A percentile compares a stretch with the other conserved stretches of the same genome.
Evolutionary conservation across 2,113 vertebrate genomes (phyloP).

Genomic region (Mystacornis crossleyi): DNA sequence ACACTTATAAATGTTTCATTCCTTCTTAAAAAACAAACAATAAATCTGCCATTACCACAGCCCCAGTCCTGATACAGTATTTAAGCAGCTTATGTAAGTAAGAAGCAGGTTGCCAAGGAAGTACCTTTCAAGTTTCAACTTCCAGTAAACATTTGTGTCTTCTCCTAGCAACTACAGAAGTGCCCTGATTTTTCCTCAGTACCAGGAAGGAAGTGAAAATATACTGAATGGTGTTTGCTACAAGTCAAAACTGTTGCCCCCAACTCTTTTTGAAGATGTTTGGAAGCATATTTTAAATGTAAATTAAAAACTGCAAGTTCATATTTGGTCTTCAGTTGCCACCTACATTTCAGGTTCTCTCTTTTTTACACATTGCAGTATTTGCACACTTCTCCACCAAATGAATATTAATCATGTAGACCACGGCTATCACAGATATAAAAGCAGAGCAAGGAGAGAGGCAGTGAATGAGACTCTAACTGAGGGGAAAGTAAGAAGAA

Average conservation of each 20-base stretch:
- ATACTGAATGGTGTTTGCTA: neutral
- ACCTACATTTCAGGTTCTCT: neutral
- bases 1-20: neutral
- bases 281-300: neutral
- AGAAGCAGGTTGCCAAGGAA: neutral
- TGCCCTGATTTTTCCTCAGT: neutral
- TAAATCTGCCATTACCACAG: neutral
- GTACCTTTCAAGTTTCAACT: neutral
- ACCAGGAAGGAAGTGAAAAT: neutral
- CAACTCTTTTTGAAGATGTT: neutral
- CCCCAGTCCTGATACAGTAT: neutral
- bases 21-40: neutral
- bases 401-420: neutral
- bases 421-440: neutral
- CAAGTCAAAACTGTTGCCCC: neutral
- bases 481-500: neutral
- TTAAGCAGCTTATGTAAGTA: neutral
- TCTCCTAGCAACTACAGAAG: neutral
- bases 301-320: neutral
- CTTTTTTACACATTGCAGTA: neutral
- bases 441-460: neutral
- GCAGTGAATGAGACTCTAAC: neutral
- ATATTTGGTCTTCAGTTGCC: neutral
- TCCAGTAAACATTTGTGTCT: neutral
- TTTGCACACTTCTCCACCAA: neutral